Percentiles rank a stretch among this genome's conserved stretches.
Evolutionary conservation across 53 echinoderm and acorn worm genomes (phyloP).

Genomic region (Echinometra lucunter): DNA sequence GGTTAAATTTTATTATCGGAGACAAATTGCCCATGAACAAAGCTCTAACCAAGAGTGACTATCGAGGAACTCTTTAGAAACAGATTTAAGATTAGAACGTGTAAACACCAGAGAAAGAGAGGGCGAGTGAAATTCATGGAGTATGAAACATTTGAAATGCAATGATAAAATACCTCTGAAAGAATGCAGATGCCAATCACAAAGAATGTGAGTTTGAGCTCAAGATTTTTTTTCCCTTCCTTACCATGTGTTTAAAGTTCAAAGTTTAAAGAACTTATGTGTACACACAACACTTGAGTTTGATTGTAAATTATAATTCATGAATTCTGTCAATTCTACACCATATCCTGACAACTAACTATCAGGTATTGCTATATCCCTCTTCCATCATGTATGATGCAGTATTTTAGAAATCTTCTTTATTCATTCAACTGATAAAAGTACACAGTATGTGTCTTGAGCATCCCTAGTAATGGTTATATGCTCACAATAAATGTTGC

Average conservation of each 20-base stretch:
- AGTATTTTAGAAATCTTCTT: neutral
- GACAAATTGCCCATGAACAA: constrained; percentile 51
- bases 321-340: too few species aligned
- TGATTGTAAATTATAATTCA: neutral
- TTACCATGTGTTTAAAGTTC: constrained; percentile 20
- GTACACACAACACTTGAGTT: neutral
- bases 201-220: neutral
- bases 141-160: constrained; percentile 16
- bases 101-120: neutral
- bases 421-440: too few species aligned
- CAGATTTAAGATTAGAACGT: neutral
- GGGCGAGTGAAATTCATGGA: constrained; percentile 9
- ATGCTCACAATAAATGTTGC: too few species aligned
- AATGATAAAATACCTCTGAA: constrained; percentile 31
- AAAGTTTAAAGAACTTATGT: neutral
- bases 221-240: neutral
- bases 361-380: neutral
- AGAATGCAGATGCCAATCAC: constrained; percentile 11
- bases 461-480: too few species aligned
- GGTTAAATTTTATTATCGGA: constrained; percentile 23
- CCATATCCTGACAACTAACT: neutral
- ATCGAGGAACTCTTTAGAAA: neutral
- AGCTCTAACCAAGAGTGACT: neutral
- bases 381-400: neutral
- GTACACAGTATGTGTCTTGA: too few species aligned